Percentiles rank a stretch among this genome's conserved stretches.
Conservation (phyloP, 2,797 vertebrate species). For the Emydoidea blandingii region DNA sequence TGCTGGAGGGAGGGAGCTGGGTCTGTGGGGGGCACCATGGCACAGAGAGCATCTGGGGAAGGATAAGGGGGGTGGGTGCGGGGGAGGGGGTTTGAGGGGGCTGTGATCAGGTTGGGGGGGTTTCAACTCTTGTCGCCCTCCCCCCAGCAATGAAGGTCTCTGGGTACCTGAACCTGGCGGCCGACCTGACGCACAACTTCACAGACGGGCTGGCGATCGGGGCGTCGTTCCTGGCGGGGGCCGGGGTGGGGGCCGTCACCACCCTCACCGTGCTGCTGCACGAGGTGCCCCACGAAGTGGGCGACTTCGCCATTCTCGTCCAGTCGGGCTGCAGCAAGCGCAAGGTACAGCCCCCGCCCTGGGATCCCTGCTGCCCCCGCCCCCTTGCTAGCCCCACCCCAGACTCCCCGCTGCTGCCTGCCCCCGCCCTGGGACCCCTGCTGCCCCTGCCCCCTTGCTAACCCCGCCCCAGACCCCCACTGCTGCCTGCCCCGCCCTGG, state of each 20-base stretch:
- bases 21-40: slow-evolving; percentile 17
- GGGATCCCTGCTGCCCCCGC: too few species aligned
- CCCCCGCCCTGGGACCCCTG: background rate
- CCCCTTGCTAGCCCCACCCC: background rate
- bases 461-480: too few species aligned
- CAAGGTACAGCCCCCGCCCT: slow-evolving; percentile 78
- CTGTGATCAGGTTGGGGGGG: background rate
- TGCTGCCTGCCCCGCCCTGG: too few species aligned
- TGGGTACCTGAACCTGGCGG: slow-evolving; percentile 92
- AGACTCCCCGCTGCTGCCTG: background rate
- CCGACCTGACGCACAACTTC: slow-evolving; percentile 94
- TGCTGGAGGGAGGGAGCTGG: background rate
- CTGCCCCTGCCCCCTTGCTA: too few species aligned
- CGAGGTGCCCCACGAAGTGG: slow-evolving; percentile 94
- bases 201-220: slow-evolving; percentile 93
- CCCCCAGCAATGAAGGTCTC: slow-evolving; percentile 90
- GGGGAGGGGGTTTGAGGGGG: too few species aligned
- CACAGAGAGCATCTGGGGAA: background rate
- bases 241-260: slow-evolving; percentile 87
- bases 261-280: slow-evolving; percentile 93
- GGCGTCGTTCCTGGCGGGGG: slow-evolving; percentile 90
- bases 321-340: slow-evolving; percentile 94
- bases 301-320: slow-evolving; percentile 94
- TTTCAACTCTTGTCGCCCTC: background rate
- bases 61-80: background rate